These are phyloP conservation scores for Oncorhynchus masou DNA, from an alignment of 2,113 vertebrate genomes.

Conservation along the genomic window DNA sequence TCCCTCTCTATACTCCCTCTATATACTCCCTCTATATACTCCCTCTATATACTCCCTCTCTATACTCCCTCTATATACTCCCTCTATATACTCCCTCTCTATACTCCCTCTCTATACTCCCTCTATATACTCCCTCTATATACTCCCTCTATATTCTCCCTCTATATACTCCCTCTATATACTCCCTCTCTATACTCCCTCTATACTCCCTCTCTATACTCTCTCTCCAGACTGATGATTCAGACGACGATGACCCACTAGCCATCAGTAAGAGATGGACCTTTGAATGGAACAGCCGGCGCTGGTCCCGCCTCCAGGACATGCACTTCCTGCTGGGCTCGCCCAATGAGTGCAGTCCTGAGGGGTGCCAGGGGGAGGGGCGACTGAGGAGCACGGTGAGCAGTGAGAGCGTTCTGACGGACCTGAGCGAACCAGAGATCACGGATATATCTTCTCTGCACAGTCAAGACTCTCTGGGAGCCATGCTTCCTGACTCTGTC, in stretches of 20 bases:
- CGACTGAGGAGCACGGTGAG: constrained; percentile 84
- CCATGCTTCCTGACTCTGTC: constrained; percentile 76
- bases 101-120: no score
- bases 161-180: no score
- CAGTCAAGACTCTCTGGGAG: constrained; percentile 79
- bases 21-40: no score
- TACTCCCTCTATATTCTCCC: no score
- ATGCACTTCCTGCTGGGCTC: constrained; percentile 75
- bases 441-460: constrained; percentile 86
- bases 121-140: no score
- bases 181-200: no score
- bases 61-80: no score
- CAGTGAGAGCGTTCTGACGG: constrained; percentile 92
- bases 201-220: no score
- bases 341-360: constrained; percentile 72
- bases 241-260: constrained; percentile 93
- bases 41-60: no score
- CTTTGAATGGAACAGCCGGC: constrained; percentile 91
- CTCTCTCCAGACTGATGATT: constrained; percentile 87
- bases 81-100: no score
- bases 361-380: constrained; percentile 70
- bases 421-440: constrained; percentile 89
- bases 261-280: constrained; percentile 98
- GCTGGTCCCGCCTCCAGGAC: constrained; percentile 93
- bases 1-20: no score